Base-by-base conservation (phyloP, 2,113 vertebrate species). In the Hypomesus transpacificus region DNA sequence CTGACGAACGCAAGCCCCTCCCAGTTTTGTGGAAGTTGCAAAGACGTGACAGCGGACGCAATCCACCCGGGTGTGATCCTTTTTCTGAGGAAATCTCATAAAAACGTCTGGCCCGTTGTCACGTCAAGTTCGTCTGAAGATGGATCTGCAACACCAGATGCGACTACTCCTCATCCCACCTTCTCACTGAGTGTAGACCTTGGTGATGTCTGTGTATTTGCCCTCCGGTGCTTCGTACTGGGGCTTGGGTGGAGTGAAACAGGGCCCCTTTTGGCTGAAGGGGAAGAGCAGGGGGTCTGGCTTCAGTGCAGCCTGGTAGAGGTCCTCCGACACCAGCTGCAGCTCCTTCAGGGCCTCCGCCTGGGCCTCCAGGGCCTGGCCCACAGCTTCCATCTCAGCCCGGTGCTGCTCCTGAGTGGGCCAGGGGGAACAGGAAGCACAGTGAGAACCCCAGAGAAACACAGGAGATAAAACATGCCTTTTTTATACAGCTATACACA, bases 171-270 rank as follows among this genome's bases (percentile, higher is more conserved):
- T 14, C 20, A 14, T n/a, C 14, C 28, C 28, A 62, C 7, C 16
- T 13, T 39, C 52, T 91, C 76, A 91, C 81, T 98, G 96, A 0
- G 92, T 92, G 51, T 98, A 96, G 4, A 95, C 91, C 76, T 91
- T 95, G 56, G 96, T 98, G 80, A 94, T 80, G 66, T 98, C 89
- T 0, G 86, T 75, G 28, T 94, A 96, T 84, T 93, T 98, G 21
- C 97, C 96, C 20, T 98, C 96, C 0, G 96, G 96, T 6, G 96
- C 91, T 1, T 96, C 90, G 0, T 98, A 94, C 6, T 79, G 84
- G 17, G 87, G 24, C 7, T 91, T 76, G 0, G 95, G 91, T 0
- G 97, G 95, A 0, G 94, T 96, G 70, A 94, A 79, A 20, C 66
- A 31, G 7, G 95, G 95, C 14, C 96, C 96, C 1, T 96, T 80